These are phyloP conservation scores for Liodrosophila aerea DNA, from an alignment of 2,888 invertebrate species.

Conservation along the genomic window DNA sequence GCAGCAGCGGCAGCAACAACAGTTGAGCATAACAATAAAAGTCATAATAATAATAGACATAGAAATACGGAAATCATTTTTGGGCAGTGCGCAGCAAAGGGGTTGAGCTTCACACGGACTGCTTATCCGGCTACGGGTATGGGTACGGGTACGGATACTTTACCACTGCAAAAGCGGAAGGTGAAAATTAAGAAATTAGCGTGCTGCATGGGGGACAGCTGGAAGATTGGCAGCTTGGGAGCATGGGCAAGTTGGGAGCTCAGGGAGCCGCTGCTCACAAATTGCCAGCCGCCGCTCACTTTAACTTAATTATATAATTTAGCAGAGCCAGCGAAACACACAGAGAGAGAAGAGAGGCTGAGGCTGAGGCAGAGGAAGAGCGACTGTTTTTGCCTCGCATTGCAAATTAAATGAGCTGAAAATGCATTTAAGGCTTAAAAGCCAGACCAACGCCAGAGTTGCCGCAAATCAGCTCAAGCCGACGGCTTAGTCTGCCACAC, in stretches of 20 bases:
- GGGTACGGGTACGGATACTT: background rate
- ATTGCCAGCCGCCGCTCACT: slow-evolving; percentile 61
- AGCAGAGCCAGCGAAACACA: slow-evolving; percentile 15
- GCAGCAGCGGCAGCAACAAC: slow-evolving; percentile 23
- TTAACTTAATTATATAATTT: slow-evolving; percentile 78
- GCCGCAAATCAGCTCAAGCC: slow-evolving; percentile 68
- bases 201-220: slow-evolving; percentile 44
- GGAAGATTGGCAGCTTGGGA: slow-evolving; percentile 21
- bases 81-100: slow-evolving; percentile 31
- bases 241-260: slow-evolving; percentile 9
- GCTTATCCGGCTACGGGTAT: slow-evolving; percentile 10
- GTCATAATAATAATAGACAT: slow-evolving; percentile 75
- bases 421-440: slow-evolving; percentile 72
- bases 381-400: slow-evolving; percentile 38
- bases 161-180: slow-evolving; percentile 70
- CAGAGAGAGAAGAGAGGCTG: slow-evolving; percentile 7
- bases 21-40: slow-evolving; percentile 72
- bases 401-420: slow-evolving; percentile 72
- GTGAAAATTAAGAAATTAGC: slow-evolving; percentile 80
- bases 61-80: slow-evolving; percentile 72
- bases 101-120: slow-evolving; percentile 64
- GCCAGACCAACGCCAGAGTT: slow-evolving; percentile 31
- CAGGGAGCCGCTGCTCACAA: slow-evolving; percentile 30
- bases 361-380: background rate
- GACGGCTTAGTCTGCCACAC: no score